These are phyloP conservation scores for Pseudopipra pipra DNA, from an alignment of 2,113 vertebrate genomes.

Conservation along the genomic window DNA sequence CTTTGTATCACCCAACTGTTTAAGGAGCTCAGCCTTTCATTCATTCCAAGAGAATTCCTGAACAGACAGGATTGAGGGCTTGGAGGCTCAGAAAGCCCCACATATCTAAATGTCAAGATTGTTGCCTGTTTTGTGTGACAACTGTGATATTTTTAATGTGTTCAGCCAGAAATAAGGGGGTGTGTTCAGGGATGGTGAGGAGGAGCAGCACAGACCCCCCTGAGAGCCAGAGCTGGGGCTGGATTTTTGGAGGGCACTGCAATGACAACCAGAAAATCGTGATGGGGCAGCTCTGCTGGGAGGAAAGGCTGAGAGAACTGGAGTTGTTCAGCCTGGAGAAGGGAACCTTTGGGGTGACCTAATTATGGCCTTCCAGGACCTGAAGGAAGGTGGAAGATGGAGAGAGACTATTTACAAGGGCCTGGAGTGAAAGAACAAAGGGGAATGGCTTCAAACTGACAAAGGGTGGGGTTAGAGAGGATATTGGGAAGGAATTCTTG, in stretches of 20 bases:
- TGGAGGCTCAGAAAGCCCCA: not conserved
- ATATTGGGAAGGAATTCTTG: rapidly evolving
- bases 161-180: not conserved
- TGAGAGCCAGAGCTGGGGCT: not conserved
- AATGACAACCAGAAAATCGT: not conserved
- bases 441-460: rapidly evolving
- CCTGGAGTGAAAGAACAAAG: not conserved
- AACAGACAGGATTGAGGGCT: not conserved
- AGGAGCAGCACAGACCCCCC: not conserved
- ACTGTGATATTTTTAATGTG: not conserved
- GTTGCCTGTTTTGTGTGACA: not conserved
- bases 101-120: not conserved
- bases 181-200: too few relatives aligned
- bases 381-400: rapidly evolving
- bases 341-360: not conserved
- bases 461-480: rapidly evolving
- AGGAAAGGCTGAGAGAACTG: not conserved
- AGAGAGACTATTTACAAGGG: rapidly evolving
- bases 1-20: not conserved
- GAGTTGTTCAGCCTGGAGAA: not conserved
- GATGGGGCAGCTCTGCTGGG: not conserved
- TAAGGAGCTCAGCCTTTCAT: not conserved
- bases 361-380: rapidly evolving
- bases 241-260: not conserved
- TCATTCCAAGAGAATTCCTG: not conserved